Conservation (phyloP, 2,113 vertebrate species). For the Trematocara variabile region DNA sequence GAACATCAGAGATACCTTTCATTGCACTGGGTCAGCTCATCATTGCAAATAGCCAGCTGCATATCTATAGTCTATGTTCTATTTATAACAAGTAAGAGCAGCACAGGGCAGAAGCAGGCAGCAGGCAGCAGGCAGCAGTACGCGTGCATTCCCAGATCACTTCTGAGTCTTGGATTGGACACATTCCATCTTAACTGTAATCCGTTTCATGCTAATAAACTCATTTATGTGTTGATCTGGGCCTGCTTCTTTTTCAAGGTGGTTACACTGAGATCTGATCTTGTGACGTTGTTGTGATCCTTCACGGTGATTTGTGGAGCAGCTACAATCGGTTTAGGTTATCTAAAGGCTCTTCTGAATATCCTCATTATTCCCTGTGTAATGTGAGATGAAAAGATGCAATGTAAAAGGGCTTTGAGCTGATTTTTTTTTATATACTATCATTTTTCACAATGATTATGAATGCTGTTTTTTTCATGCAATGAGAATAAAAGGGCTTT, state of each 20-base stretch:
- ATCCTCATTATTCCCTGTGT: neutral
- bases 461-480: neutral
- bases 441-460: neutral
- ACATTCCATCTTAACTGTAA: neutral
- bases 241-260: neutral
- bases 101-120: neutral
- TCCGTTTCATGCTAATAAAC: neutral
- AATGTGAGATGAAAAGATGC: neutral
- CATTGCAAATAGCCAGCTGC: constrained; percentile 27
- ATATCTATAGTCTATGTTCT: constrained; percentile 46
- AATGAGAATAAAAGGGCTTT: neutral
- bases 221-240: neutral
- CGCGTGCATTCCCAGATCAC: neutral
- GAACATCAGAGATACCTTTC: constrained; percentile 46
- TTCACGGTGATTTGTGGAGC: neutral
- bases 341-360: neutral
- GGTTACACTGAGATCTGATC: neutral
- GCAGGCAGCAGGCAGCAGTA: neutral
- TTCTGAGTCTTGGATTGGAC: neutral
- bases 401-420: neutral
- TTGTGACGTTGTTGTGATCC: accelerated
- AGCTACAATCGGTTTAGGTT: neutral
- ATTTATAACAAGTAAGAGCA: constrained; percentile 45
- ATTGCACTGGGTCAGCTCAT: constrained; percentile 15
- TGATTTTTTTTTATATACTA: neutral